Conservation (phyloP, 2,797 vertebrate genomes). For the Sebastolobus alascanus region DNA sequence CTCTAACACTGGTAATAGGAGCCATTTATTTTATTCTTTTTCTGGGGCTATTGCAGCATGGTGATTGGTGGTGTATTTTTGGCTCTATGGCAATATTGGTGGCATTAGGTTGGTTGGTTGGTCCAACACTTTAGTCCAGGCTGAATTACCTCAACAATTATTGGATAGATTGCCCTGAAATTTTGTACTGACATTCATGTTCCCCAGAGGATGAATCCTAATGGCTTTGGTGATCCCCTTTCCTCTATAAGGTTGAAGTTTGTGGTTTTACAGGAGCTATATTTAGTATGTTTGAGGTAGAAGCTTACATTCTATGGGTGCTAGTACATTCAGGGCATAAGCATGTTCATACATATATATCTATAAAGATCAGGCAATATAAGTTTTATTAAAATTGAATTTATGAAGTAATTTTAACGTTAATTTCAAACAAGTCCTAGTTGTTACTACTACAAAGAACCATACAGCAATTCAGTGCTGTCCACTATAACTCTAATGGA, state of each 20-base stretch:
- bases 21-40: background rate
- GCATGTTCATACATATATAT: background rate
- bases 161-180: background rate
- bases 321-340: background rate
- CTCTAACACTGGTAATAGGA: background rate
- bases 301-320: background rate
- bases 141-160: background rate
- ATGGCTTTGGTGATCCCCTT: too few relatives aligned
- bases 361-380: background rate
- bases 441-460: background rate
- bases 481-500: background rate
- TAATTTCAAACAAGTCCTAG: background rate
- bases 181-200: background rate
- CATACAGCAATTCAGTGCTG: background rate
- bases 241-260: too few relatives aligned
- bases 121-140: background rate
- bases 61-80: background rate
- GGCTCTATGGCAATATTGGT: background rate
- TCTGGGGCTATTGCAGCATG: background rate
- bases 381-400: background rate
- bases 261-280: too few relatives aligned
- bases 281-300: background rate
- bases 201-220: too few relatives aligned
- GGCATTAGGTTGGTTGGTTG: background rate
- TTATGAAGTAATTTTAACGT: background rate